Evolutionary conservation across 2,113 vertebrate genomes (phyloP).

Genomic region (Myiopsitta monachus): DNA sequence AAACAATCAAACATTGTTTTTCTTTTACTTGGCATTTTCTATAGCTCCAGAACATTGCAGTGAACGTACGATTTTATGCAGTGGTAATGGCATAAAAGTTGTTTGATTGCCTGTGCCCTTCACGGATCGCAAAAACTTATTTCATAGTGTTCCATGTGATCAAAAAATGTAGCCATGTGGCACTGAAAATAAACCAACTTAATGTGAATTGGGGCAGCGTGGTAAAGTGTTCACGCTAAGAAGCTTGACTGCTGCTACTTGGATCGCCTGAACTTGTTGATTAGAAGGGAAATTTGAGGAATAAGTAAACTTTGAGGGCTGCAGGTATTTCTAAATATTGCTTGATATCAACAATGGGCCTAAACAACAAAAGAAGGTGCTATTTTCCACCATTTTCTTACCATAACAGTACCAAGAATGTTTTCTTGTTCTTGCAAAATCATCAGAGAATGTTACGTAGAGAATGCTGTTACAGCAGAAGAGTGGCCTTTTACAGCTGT

Average conservation of each 20-base stretch:
- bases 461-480: background rate
- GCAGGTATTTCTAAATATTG: background rate
- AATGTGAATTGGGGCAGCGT: background rate
- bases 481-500: background rate
- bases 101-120: slow-evolving; percentile 28
- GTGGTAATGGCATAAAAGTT: slow-evolving; percentile 10
- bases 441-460: background rate
- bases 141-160: slow-evolving; percentile 1
- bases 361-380: background rate
- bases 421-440: background rate
- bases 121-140: slow-evolving; percentile 53
- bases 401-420: background rate
- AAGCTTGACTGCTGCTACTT: background rate
- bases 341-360: background rate
- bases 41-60: background rate
- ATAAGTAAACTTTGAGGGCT: background rate
- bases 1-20: slow-evolving; percentile 7
- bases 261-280: background rate
- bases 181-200: slow-evolving; percentile 28
- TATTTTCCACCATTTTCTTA: background rate
- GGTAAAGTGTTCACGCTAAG: background rate
- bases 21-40: background rate
- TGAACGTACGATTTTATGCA: background rate
- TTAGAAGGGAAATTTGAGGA: background rate
- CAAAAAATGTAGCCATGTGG: slow-evolving; percentile 6